Evolutionary conservation across 2,797 vertebrate species (phyloP), one percentile per base, ranked within the genome.

Genomic region (Lophura swinhoii): DNA sequence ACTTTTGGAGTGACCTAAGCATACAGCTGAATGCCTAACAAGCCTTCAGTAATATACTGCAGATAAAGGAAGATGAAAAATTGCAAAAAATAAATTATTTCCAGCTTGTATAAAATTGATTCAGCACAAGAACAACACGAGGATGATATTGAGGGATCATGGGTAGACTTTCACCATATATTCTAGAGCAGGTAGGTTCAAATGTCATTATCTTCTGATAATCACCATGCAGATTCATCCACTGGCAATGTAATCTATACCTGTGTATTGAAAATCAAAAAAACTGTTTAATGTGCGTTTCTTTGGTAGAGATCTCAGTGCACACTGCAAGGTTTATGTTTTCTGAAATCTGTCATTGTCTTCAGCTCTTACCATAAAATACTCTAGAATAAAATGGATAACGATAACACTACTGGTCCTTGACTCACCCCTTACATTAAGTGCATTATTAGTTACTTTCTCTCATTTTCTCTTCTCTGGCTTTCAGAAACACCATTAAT

Each of bases 301-400:
- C 33, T 46, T 48, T 71, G 20, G 28, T 69, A 80, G 21, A 92
- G 66, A 59, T 60, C 90, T 76, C 92, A 90, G 51, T 84, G 75
- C 76, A 16, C 24, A 58, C 75, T 85, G 53, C 68, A 77, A 75
- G 74, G 93, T 84, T 94, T 90, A 72, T 14, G 33, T 74, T 17
- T 89, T 82, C 51, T 89, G 88, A 96, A 87, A 88, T 88, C 33
- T 94, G 85, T 92, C 63, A 90, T 35, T 84, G 17, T 75, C 71
- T 92, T 96, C 84, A 91, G 66, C 17, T 84, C 70, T 91, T 53
- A 87, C 84, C 84, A 88, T 83, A 95, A 92, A 90, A 66, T 95
- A 96, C 64, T 70, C 60, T 77, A 70, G 87, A 93, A 77, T 67
- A 84, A 88, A 67, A 53, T 51, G 56, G 49, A 75, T 88, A 89